These are phyloP conservation scores for Pseudomyrmex dendroicus DNA, from an alignment of 1,140 invertebrate species.

Conservation along the genomic window DNA sequence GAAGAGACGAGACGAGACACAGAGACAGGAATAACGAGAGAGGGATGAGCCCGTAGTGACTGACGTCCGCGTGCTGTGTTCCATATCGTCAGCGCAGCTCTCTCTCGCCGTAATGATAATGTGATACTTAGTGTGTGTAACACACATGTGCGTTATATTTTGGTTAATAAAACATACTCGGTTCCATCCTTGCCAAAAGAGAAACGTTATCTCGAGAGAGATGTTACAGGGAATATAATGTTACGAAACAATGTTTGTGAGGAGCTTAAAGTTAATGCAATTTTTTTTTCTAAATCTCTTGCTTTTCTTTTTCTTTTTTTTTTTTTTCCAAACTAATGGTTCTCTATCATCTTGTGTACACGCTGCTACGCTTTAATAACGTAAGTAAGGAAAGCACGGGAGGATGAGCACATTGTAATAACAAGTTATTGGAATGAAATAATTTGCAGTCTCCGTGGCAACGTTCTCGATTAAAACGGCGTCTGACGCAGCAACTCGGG, in stretches of 20 bases:
- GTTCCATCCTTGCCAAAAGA: background rate
- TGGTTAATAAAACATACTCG: background rate
- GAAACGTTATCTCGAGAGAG: background rate
- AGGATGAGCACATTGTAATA: background rate
- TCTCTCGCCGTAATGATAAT: background rate
- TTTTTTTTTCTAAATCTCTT: too few species aligned
- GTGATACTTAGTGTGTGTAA: background rate
- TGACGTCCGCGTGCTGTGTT: background rate
- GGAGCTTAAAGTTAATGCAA: too few species aligned
- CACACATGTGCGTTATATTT: too few species aligned
- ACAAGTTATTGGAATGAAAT: background rate
- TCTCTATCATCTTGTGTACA: too few species aligned
- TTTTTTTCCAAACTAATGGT: too few species aligned
- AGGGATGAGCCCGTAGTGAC: background rate
- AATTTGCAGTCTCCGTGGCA: background rate
- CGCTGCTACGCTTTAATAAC: background rate
- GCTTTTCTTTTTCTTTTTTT: too few species aligned
- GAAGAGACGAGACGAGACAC: conserved; percentile 55
- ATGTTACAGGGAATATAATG: background rate
- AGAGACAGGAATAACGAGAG: conserved; percentile 43
- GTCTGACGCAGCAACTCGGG: background rate
- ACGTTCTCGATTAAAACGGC: conserved; percentile 26
- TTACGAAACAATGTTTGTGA: background rate
- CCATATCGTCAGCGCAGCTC: background rate
- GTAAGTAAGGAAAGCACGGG: background rate